Conservation (phyloP, 2,113 vertebrate genomes). For the Nettapus auritus region DNA sequence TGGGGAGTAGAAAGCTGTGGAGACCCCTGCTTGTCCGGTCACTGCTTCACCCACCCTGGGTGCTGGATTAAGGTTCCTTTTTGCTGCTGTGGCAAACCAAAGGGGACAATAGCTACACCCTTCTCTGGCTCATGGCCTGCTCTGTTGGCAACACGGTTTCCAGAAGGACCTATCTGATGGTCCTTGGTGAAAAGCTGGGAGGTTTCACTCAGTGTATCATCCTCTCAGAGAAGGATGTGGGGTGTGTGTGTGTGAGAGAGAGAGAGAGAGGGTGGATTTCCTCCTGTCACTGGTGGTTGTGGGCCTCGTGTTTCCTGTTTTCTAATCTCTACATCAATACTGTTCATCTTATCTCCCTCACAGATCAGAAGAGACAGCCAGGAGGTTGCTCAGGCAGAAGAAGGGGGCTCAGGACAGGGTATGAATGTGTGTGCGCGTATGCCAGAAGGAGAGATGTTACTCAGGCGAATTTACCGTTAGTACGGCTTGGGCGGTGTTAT, state of each 20-base stretch:
- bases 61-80: not conserved
- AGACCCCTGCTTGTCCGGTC: not conserved
- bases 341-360: conserved; percentile 51
- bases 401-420: not conserved
- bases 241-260: not conserved
- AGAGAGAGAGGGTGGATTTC: conserved; percentile 55
- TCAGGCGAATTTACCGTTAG: not conserved
- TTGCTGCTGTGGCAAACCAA: not conserved
- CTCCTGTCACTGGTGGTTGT: conserved; percentile 24
- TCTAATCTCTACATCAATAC: conserved; percentile 69
- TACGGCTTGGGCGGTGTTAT: not conserved
- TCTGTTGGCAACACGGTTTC: conserved; percentile 25
- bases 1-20: not conserved
- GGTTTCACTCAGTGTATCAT: conserved; percentile 10
- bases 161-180: conserved; percentile 28
- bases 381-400: conserved; percentile 28
- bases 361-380: conserved; percentile 22
- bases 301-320: conserved; percentile 75
- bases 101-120: not conserved
- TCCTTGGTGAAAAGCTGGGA: not conserved
- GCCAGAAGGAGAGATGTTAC: not conserved
- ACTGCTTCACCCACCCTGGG: not conserved
- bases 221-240: conserved; percentile 42
- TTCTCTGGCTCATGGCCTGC: not conserved
- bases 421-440: not conserved